Evolutionary conservation across 2,888 invertebrate species (phyloP).

Genomic region (Synergus umbraculus): DNA sequence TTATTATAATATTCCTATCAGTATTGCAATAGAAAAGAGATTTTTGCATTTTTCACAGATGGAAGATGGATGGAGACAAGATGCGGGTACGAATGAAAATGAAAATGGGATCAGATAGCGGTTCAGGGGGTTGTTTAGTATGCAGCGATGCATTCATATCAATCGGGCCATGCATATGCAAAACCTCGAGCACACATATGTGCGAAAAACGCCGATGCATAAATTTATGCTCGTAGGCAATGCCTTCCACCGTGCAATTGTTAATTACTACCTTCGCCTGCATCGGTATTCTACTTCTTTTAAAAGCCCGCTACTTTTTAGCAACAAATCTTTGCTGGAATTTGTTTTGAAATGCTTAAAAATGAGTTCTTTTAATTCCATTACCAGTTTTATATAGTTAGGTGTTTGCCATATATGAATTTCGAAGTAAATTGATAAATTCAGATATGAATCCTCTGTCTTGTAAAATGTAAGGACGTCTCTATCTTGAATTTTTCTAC

Average conservation of each 20-base stretch:
- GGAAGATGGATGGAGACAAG: conserved; percentile 56
- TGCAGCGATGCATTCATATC: conserved; percentile 76
- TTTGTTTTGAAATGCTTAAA: not conserved
- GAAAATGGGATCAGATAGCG: conserved; percentile 72
- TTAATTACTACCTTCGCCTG: conserved; percentile 65
- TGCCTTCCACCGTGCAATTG: conserved; percentile 68
- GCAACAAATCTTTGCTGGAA: not conserved
- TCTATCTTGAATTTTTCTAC: conserved; percentile 31
- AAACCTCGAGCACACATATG: conserved; percentile 57
- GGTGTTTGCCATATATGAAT: too few relatives aligned
- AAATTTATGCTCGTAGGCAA: conserved; percentile 69
- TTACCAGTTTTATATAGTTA: too few relatives aligned
- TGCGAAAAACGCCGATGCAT: conserved; percentile 67
- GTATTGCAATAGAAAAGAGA: not conserved
- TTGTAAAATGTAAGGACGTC: conserved; percentile 22
- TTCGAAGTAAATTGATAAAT: not conserved
- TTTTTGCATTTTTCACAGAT: conserved; percentile 52
- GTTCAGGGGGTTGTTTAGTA: conserved; percentile 67
- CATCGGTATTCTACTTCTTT: conserved; percentile 15
- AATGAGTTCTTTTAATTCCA: not conserved
- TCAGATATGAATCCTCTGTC: not conserved
- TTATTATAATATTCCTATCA: not conserved
- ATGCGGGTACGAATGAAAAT: conserved; percentile 63
- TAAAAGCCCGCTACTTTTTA: not conserved
- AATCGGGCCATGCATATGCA: conserved; percentile 74